Conservation (phyloP, 2,888 invertebrate species). For the Lepidochitona cinerea region DNA sequence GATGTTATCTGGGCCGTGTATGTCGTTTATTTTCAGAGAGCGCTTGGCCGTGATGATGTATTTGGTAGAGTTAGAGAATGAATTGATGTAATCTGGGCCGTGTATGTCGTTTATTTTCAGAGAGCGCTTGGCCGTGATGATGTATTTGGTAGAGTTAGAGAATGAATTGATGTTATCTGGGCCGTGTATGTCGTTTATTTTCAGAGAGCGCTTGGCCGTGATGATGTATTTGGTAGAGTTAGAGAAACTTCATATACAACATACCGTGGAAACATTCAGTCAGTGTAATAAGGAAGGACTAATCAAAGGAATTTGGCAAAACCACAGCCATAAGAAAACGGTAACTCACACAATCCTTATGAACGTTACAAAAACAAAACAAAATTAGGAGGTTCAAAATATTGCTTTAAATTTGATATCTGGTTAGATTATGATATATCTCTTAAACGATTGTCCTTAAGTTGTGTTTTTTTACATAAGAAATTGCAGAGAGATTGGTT, state of each 20-base stretch:
- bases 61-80: slow-evolving; percentile 56
- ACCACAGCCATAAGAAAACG: slow-evolving; percentile 57
- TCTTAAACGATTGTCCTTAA: no score
- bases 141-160: slow-evolving; percentile 57
- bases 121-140: slow-evolving; percentile 39
- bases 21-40: no score
- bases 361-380: no score
- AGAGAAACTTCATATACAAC: slow-evolving; percentile 56
- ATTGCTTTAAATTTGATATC: no score
- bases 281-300: slow-evolving; percentile 58
- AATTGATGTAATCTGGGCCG: slow-evolving; percentile 40
- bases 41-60: slow-evolving; percentile 48
- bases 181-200: neutral
- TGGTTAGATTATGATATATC: no score
- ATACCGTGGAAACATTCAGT: slow-evolving; percentile 48
- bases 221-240: slow-evolving; percentile 56
- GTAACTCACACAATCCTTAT: slow-evolving; percentile 32
- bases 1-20: no score
- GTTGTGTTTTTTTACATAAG: no score
- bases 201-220: slow-evolving; percentile 42
- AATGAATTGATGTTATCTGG: slow-evolving; percentile 49
- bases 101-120: slow-evolving; percentile 24
- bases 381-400: no score
- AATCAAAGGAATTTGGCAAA: slow-evolving; percentile 59
- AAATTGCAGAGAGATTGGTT: no score